These are phyloP conservation scores for Chaitophorus viminalis DNA, from an alignment of 2,888 invertebrate species.

Conservation along the genomic window DNA sequence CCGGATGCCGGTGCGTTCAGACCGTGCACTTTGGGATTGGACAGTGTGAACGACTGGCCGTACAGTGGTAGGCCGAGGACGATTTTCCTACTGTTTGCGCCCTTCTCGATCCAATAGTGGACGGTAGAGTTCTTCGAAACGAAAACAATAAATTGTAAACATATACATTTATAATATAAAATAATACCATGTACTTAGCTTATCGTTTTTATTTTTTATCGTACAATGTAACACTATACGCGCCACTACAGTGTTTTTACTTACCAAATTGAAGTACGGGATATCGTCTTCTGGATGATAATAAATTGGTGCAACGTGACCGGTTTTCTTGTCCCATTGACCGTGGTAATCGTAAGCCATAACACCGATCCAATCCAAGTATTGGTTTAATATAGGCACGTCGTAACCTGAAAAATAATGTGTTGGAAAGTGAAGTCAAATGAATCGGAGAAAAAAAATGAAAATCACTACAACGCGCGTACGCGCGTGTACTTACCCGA, in stretches of 20 bases:
- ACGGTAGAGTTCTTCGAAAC: constrained; percentile 80
- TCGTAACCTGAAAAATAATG: constrained; percentile 73
- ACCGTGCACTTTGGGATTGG: constrained; percentile 73
- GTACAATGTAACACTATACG: background rate
- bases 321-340: constrained; percentile 91
- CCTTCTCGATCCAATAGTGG: constrained; percentile 88
- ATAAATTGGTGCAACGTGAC: constrained; percentile 87
- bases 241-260: background rate
- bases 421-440: background rate
- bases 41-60: constrained; percentile 81
- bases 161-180: background rate
- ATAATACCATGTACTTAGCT: no score
- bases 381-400: constrained; percentile 77
- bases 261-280: constrained; percentile 83
- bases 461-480: no score
- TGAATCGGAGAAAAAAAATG: background rate
- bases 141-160: constrained; percentile 25
- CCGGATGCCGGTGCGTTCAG: constrained; percentile 81
- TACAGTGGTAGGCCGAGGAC: constrained; percentile 91
- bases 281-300: constrained; percentile 84
- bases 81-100: constrained; percentile 82
- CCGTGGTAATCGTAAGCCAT: constrained; percentile 94
- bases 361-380: constrained; percentile 89
- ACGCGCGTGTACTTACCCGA: constrained; percentile 69
- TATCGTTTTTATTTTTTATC: background rate